A percentile compares a stretch with the other conserved stretches of the same genome.
Evolutionary conservation across 1,140 invertebrate species (phyloP).

Genomic region (Pteromalus puparum): DNA sequence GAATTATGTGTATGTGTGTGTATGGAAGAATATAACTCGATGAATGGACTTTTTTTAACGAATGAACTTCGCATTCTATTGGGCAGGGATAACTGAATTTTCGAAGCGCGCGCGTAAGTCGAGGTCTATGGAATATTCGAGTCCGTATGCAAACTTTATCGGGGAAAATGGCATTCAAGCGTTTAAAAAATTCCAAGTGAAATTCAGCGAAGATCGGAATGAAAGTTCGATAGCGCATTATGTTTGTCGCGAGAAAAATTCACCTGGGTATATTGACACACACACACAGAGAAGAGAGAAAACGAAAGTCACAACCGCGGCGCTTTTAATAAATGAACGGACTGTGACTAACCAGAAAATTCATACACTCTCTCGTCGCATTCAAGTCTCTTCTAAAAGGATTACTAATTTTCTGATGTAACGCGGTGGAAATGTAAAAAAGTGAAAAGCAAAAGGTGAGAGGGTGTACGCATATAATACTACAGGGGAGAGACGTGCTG

Average conservation of each 20-base stretch:
- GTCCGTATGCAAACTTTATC: not conserved
- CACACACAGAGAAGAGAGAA: too few relatives aligned
- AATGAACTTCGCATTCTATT: too few relatives aligned
- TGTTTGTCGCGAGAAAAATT: too few relatives aligned
- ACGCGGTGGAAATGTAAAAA: not conserved
- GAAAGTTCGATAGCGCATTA: too few relatives aligned
- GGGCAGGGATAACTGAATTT: too few relatives aligned
- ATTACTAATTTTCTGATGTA: slow-evolving; percentile 41
- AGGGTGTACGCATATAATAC: not conserved
- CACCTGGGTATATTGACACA: not conserved
- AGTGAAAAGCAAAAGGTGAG: slow-evolving; percentile 16
- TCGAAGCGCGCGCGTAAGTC: too few relatives aligned
- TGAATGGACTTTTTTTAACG: not conserved
- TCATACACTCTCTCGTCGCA: not conserved
- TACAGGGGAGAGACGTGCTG: not conserved
- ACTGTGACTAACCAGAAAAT: slow-evolving; percentile 42
- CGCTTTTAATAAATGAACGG: slow-evolving; percentile 36
- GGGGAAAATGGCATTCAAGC: not conserved
- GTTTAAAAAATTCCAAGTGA: not conserved
- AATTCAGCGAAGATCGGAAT: not conserved
- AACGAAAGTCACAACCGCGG: not conserved
- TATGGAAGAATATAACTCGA: not conserved
- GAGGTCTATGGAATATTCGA: not conserved
- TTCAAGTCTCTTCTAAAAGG: slow-evolving; percentile 14
- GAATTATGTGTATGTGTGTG: not conserved